Evolutionary conservation across 1,140 invertebrate genomes (phyloP).

Genomic region (Hesperophylax magnus): DNA sequence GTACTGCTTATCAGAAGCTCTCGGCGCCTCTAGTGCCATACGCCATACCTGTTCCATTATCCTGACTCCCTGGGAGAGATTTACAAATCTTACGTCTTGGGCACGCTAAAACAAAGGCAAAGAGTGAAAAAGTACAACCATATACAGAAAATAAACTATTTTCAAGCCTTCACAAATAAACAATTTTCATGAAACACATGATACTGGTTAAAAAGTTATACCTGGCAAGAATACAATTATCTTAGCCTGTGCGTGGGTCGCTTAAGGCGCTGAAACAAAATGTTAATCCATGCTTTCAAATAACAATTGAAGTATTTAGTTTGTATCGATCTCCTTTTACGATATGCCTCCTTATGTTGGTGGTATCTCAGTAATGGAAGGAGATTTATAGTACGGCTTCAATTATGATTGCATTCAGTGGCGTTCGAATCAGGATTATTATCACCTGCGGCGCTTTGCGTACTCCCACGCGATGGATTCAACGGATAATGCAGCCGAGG

Average conservation of each 20-base stretch:
- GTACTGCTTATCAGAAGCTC: constrained; percentile 25
- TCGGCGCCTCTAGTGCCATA: constrained; percentile 10
- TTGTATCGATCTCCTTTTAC: neutral
- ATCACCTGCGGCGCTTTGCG: constrained; percentile 20
- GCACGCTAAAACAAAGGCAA: too few relatives aligned
- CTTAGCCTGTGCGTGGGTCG: neutral
- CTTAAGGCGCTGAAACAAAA: neutral
- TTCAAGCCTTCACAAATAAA: too few relatives aligned
- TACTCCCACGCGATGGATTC: neutral
- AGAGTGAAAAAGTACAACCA: too few relatives aligned
- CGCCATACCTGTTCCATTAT: constrained; percentile 30
- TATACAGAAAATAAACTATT: too few relatives aligned
- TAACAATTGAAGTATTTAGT: neutral
- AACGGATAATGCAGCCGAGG: neutral
- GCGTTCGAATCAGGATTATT: neutral
- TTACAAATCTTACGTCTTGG: too few relatives aligned
- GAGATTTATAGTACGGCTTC: neutral
- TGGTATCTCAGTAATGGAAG: neutral
- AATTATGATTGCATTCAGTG: neutral
- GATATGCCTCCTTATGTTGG: neutral
- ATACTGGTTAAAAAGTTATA: neutral
- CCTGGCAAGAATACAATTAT: neutral
- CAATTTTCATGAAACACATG: too few relatives aligned
- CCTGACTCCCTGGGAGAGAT: neutral
- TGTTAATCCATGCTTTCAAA: neutral